These are phyloP conservation scores for Trichopria drosophilae DNA, from an alignment of 2,888 invertebrate species.

Conservation along the genomic window DNA sequence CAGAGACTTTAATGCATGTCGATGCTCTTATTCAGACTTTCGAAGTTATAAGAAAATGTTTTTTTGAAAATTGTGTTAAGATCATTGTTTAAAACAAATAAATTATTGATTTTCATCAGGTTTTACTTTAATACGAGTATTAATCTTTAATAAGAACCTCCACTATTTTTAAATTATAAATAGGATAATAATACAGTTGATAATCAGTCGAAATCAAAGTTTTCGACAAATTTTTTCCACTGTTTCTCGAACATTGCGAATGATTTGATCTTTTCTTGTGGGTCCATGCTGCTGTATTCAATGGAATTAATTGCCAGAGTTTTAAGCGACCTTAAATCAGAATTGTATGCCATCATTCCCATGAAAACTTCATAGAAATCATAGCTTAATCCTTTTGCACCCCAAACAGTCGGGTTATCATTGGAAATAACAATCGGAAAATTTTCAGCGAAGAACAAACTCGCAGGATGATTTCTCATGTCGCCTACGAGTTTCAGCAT, in stretches of 20 bases:
- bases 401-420: constrained; percentile 81
- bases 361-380: constrained; percentile 81
- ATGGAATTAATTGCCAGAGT: constrained; percentile 76
- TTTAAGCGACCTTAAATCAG: constrained; percentile 73
- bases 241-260: constrained; percentile 61
- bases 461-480: constrained; percentile 75
- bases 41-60: too few relatives aligned
- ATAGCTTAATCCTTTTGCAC: constrained; percentile 70
- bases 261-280: constrained; percentile 60
- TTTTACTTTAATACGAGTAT: too few relatives aligned
- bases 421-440: constrained; percentile 76
- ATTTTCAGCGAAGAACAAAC: constrained; percentile 67
- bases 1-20: too few relatives aligned
- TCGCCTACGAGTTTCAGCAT: constrained; percentile 71
- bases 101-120: too few relatives aligned
- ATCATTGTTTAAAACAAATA: too few relatives aligned
- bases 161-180: too few relatives aligned
- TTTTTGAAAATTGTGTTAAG: too few relatives aligned
- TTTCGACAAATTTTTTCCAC: too few relatives aligned
- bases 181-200: too few relatives aligned
- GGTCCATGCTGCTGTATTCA: constrained; percentile 66
- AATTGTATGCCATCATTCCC: constrained; percentile 69
- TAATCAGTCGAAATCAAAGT: too few relatives aligned
- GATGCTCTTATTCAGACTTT: too few relatives aligned
- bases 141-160: too few relatives aligned